phyloP scores from a whole-genome alignment of 2,113 vertebrate genomes.

The Gobiocypris rarus region DNA sequence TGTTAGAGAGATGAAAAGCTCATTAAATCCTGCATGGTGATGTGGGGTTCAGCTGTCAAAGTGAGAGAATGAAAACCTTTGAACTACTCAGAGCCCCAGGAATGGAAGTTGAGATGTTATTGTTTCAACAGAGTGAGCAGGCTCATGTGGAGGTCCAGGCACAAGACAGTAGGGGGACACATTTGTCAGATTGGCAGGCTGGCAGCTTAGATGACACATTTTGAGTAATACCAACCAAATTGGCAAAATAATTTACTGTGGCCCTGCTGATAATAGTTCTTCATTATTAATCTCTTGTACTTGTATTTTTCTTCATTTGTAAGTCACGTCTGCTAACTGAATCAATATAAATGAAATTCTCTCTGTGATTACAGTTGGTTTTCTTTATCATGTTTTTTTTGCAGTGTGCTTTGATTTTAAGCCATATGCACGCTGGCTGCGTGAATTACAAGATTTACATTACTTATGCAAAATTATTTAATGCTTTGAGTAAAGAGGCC shows the following conservation, averaged over 20 bases:
- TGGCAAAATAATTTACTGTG: background rate
- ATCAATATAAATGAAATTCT: slow-evolving; percentile 6
- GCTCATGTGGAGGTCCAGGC: background rate
- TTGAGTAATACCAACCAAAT: background rate
- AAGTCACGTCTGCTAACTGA: background rate
- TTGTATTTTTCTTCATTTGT: background rate
- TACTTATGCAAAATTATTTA: slow-evolving; percentile 13
- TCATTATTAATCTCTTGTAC: background rate
- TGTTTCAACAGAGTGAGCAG: slow-evolving; percentile 56
- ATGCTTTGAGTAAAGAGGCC: slow-evolving; percentile 23
- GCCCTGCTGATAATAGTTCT: background rate
- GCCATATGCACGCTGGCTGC: background rate
- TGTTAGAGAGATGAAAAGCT: slow-evolving; percentile 42
- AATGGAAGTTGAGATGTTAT: slow-evolving; percentile 56
- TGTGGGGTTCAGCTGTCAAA: background rate
- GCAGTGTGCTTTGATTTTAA: background rate
- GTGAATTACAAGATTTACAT: slow-evolving; percentile 6
- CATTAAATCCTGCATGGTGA: slow-evolving; percentile 31
- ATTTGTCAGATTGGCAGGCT: background rate
- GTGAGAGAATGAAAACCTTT: slow-evolving; percentile 2
- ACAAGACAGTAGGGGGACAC: slow-evolving; percentile 50
- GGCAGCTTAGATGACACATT: background rate
- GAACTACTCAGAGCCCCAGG: slow-evolving; percentile 35
- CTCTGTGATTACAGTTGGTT: slow-evolving; percentile 12
- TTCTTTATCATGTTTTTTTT: slow-evolving; percentile 19